phyloP scores from a whole-genome alignment of 2,113 vertebrate species.

The Oostethus manadensis region DNA sequence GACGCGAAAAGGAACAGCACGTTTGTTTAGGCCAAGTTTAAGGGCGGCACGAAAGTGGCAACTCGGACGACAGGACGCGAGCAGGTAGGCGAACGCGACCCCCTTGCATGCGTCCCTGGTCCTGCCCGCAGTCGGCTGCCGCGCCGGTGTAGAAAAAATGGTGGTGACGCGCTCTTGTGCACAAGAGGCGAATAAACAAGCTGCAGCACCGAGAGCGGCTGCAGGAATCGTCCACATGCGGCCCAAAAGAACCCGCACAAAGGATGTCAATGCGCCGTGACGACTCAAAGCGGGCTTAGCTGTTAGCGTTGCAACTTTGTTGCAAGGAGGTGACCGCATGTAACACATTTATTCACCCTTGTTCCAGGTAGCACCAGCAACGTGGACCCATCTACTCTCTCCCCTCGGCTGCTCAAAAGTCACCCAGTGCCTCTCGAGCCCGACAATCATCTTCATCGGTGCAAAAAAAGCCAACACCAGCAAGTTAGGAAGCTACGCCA shows the following conservation, averaged over 20 bases:
- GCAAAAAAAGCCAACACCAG: conserved; percentile 44
- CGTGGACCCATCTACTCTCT: conserved; percentile 61
- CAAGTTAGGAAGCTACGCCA: conserved; percentile 19
- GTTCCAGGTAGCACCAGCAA: conserved; percentile 61
- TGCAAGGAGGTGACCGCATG: not conserved
- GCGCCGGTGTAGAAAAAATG: conserved; percentile 40
- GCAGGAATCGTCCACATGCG: not conserved
- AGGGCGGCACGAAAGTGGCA: conserved; percentile 27
- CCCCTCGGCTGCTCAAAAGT: conserved; percentile 55
- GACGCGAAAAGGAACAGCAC: conserved; percentile 39
- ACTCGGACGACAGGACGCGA: conserved; percentile 39
- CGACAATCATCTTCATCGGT: conserved; percentile 22
- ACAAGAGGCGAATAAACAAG: conserved; percentile 44
- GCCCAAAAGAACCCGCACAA: not conserved
- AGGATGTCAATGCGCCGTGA: not conserved
- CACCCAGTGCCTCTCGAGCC: conserved; percentile 55
- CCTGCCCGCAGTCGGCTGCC: not conserved
- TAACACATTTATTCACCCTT: not conserved
- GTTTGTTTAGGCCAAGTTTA: conserved; percentile 32
- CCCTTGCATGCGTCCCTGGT: not conserved
- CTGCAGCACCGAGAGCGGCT: conserved; percentile 22
- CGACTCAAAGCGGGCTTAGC: conserved; percentile 4
- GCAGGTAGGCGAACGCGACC: conserved; percentile 39
- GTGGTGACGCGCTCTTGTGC: conserved; percentile 52
- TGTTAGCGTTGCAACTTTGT: conserved; percentile 30